These are phyloP conservation scores for Thaumetopoea pityocampa DNA, from an alignment of 1,140 invertebrate genomes.

Conservation along the genomic window DNA sequence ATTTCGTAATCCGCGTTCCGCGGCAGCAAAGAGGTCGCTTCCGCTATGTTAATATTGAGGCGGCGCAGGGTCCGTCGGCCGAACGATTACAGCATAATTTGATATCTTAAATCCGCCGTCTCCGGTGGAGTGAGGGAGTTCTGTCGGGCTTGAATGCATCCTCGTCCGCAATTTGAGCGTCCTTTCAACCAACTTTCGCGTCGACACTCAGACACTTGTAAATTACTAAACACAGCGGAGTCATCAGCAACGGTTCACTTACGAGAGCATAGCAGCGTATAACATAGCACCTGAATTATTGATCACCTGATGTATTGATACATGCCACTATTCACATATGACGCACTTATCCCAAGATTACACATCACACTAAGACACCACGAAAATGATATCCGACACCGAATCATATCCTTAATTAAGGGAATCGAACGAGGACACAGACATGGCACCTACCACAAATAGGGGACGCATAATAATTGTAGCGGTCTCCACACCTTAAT, in stretches of 20 bases:
- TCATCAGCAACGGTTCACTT: slow-evolving; percentile 5
- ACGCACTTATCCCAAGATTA: slow-evolving; percentile 2
- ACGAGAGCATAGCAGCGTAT: slow-evolving; percentile 3
- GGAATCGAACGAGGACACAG: slow-evolving; percentile 57
- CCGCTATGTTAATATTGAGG: slow-evolving; percentile 66
- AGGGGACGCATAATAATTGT: slow-evolving; percentile 74
- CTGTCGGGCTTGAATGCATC: slow-evolving; percentile 61
- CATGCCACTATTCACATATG: neutral
- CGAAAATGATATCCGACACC: slow-evolving; percentile 41
- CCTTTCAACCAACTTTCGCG: slow-evolving; percentile 45
- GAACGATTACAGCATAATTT: slow-evolving; percentile 66
- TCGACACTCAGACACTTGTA: slow-evolving; percentile 31
- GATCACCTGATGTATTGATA: too few species aligned
- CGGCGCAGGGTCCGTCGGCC: slow-evolving; percentile 35
- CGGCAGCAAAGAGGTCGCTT: slow-evolving; percentile 52
- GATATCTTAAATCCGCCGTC: slow-evolving; percentile 62
- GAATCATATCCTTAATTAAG: slow-evolving; percentile 71
- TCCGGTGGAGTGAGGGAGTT: slow-evolving; percentile 39
- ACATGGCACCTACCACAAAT: slow-evolving; percentile 68
- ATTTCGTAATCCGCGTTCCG: slow-evolving; percentile 58
- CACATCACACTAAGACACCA: slow-evolving; percentile 10
- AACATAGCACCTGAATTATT: too few species aligned
- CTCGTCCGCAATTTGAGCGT: slow-evolving; percentile 57
- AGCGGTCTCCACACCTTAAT: slow-evolving; percentile 74
- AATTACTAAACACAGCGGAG: slow-evolving; percentile 14